Base-by-base conservation (phyloP, 1,140 invertebrate genomes). In the Idris sp. region DNA sequence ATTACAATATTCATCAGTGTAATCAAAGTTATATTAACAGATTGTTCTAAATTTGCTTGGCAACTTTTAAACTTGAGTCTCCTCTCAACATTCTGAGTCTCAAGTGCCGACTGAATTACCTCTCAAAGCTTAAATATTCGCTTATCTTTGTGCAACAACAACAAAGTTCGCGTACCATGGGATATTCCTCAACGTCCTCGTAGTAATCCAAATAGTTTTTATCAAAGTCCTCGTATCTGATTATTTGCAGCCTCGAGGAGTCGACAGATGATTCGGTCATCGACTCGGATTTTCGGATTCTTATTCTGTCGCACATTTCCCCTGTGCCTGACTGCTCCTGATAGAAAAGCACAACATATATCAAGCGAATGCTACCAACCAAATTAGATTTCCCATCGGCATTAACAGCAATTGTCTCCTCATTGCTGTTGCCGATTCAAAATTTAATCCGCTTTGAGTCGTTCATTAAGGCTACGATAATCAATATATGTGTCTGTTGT, bases 361-460 rank as follows among this genome's bases (percentile, higher is more conserved):
- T 43, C 36, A 51, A 51, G 9, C 35, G 18, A 43, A 25, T n/a
- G 30, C 1, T n/a, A 38, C 13, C 28, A 25, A 36, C 67, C 10
- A 72, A 72, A 72, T 72, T 64, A 72, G 68, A 72, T 64, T 72
- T 61, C 59, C 68, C 59, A 53, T 53, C 46, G 53, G 59, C 59
- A 48, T 72, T 64, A 62, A 62, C 46, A 72, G 43, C 68, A 58
- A 72, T 72, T 64, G 58, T 64, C 46, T 64, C 16, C 43, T 41
- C 49, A 41, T 72, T 72, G 58, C 51, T 41, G 0, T 19, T 48
- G 25, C 49, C 33, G 58, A 72, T 72, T 58, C 44, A 28, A 13
- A 19, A 46, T 48, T 71, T 46, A 51, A 71, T 54, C 48, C 46
- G 46, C 14, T 36, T 9, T 35, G 41, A 44, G 31, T 38, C 46